phyloP scores from a whole-genome alignment of 2,113 vertebrate species.

The Pongo pygmaeus region DNA sequence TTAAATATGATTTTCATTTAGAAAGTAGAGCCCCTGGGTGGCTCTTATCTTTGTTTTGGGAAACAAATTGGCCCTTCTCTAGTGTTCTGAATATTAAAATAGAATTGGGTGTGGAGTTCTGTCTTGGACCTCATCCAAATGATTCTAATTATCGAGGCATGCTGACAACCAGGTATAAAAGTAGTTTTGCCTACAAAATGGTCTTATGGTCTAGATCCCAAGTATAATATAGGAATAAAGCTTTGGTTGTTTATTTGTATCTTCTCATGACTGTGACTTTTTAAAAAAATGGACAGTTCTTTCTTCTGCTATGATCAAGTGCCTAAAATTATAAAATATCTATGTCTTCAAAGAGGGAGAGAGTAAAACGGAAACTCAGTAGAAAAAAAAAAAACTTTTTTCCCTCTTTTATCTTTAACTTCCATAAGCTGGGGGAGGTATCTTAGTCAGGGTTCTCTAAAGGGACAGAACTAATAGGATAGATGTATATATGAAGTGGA shows the following conservation, averaged over 20 bases:
- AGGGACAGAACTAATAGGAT: too few relatives aligned
- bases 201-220: constrained; percentile 3
- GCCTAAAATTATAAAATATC: constrained; percentile 25
- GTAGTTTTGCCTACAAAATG: constrained; percentile 58
- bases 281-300: background rate
- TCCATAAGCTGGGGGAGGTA: background rate
- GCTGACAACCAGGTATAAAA: constrained; percentile 56
- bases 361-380: constrained; percentile 23
- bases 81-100: constrained; percentile 68
- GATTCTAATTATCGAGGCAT: constrained; percentile 63
- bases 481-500: too few relatives aligned
- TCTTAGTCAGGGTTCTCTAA: too few relatives aligned
- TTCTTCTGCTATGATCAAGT: constrained; percentile 42
- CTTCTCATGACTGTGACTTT: background rate
- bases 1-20: constrained; percentile 72
- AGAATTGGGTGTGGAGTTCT: constrained; percentile 66
- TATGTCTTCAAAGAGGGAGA: constrained; percentile 38
- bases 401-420: background rate
- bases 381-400: background rate
- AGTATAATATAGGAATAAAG: constrained; percentile 12
- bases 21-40: constrained; percentile 67
- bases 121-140: constrained; percentile 67
- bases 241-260: constrained; percentile 39
- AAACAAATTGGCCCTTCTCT: constrained; percentile 68
- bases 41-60: constrained; percentile 74